Conservation (phyloP, 2,797 vertebrate species). For the Gouania willdenowi region DNA sequence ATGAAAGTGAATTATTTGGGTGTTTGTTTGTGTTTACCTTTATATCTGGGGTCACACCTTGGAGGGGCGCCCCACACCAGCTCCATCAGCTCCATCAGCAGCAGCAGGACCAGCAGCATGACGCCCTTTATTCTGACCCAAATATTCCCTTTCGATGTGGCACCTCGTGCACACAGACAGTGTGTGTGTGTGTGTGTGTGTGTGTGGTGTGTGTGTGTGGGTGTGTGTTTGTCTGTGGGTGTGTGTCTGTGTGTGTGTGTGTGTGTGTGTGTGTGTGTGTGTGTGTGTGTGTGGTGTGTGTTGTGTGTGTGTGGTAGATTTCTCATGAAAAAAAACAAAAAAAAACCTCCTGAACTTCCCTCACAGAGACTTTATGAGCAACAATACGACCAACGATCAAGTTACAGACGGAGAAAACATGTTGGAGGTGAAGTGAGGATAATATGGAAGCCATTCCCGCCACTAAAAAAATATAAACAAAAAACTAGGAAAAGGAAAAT, state of each 20-base stretch:
- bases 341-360: slow-evolving; percentile 22
- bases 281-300: no score
- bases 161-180: slow-evolving; percentile 38
- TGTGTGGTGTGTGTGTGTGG: background rate
- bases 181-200: slow-evolving; percentile 1
- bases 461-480: no score
- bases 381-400: slow-evolving; percentile 61
- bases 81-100: slow-evolving; percentile 49
- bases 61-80: slow-evolving; percentile 48
- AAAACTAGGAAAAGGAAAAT: no score
- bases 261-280: background rate
- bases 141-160: slow-evolving; percentile 56
- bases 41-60: slow-evolving; percentile 66
- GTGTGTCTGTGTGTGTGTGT: background rate
- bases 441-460: no score
- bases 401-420: slow-evolving; percentile 52
- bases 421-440: slow-evolving; percentile 17
- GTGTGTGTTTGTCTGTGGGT: no score
- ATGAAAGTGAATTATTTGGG: no score
- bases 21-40: no score
- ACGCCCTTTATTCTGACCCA: slow-evolving; percentile 36
- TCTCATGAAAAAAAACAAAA: no score
- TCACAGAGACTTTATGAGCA: slow-evolving; percentile 43
- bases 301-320: no score
- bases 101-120: slow-evolving; percentile 54